These are phyloP conservation scores for Drosophila busckii DNA, from an alignment of 1,140 invertebrate genomes.

Conservation along the genomic window DNA sequence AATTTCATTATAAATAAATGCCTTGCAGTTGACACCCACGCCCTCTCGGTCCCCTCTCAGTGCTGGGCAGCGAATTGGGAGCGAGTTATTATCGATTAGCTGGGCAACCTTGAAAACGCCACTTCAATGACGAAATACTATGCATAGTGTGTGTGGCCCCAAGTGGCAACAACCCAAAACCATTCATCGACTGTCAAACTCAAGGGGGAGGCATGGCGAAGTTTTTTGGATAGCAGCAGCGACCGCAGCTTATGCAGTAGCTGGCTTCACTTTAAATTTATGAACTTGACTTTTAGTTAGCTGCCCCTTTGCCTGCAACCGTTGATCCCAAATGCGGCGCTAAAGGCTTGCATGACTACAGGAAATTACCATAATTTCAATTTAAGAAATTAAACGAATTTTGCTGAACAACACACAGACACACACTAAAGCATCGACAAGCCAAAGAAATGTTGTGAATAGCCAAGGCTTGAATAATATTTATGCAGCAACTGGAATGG, in stretches of 20 bases:
- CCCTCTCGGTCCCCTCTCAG: not conserved
- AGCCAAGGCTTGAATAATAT: slow-evolving; percentile 34
- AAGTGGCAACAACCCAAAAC: slow-evolving; percentile 20
- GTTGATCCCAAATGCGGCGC: slow-evolving; percentile 46
- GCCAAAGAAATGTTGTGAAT: slow-evolving; percentile 1
- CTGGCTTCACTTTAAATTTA: slow-evolving; percentile 50
- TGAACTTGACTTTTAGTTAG: slow-evolving; percentile 67
- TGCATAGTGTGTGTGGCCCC: not conserved
- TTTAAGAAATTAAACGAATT: slow-evolving; percentile 76
- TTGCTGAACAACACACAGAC: slow-evolving; percentile 42
- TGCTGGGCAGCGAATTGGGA: not conserved
- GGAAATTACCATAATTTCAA: slow-evolving; percentile 77
- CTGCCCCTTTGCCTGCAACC: not conserved
- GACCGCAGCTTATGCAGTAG: slow-evolving; percentile 12
- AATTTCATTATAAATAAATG: slow-evolving; percentile 41
- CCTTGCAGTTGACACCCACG: not conserved
- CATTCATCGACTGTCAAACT: slow-evolving; percentile 41
- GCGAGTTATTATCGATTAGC: slow-evolving; percentile 58
- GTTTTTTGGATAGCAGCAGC: slow-evolving; percentile 12
- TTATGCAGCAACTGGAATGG: slow-evolving; percentile 5
- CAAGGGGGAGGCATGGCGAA: slow-evolving; percentile 28
- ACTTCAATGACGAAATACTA: slow-evolving; percentile 17
- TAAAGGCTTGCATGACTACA: slow-evolving; percentile 67
- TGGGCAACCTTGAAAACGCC: slow-evolving; percentile 30
- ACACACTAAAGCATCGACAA: slow-evolving; percentile 9